A percentile compares a stretch with the other conserved stretches of the same genome.
Conservation (phyloP, 2,797 vertebrate species). For the Enteromius thamalakanensis region DNA sequence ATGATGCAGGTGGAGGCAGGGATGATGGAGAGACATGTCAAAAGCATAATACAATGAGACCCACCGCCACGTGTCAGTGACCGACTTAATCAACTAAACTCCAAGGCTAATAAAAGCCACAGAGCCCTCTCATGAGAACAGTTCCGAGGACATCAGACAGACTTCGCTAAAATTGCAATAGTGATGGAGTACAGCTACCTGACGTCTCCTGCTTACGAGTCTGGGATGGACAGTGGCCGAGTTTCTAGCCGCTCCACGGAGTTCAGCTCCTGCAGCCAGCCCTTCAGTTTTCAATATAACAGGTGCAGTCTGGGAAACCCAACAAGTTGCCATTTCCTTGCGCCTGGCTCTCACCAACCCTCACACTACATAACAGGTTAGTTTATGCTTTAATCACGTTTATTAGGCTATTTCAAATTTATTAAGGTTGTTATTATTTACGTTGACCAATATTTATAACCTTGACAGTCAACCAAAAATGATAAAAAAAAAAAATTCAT, state of each 20-base stretch:
- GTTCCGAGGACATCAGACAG: background rate
- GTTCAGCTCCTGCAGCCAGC: constrained; percentile 99
- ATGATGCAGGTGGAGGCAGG: constrained; percentile 42
- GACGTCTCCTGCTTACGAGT: constrained; percentile 99
- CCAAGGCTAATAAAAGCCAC: constrained; percentile 77
- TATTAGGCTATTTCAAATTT: background rate
- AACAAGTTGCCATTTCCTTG: constrained; percentile 94
- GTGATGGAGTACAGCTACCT: constrained; percentile 99
- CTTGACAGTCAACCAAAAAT: too few species aligned
- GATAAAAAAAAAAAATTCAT: too few species aligned
- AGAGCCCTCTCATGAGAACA: constrained; percentile 77
- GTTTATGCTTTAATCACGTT: constrained; percentile 34
- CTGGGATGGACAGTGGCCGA: constrained; percentile 95
- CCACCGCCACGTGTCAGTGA: constrained; percentile 35
- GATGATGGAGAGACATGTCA: constrained; percentile 43
- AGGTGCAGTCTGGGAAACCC: constrained; percentile 96
- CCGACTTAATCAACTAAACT: constrained; percentile 35
- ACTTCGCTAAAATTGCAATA: background rate
- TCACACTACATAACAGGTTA: constrained; percentile 66
- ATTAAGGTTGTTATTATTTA: background rate
- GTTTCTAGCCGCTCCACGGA: constrained; percentile 97
- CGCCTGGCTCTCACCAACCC: constrained; percentile 87
- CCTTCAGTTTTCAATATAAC: constrained; percentile 98
- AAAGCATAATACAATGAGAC: constrained; percentile 31
- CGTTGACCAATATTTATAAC: background rate